Evolutionary conservation across 2,888 invertebrate genomes (phyloP), one percentile per base, ranked within the genome.

Genomic region (Tricholauxania praeusta): DNA sequence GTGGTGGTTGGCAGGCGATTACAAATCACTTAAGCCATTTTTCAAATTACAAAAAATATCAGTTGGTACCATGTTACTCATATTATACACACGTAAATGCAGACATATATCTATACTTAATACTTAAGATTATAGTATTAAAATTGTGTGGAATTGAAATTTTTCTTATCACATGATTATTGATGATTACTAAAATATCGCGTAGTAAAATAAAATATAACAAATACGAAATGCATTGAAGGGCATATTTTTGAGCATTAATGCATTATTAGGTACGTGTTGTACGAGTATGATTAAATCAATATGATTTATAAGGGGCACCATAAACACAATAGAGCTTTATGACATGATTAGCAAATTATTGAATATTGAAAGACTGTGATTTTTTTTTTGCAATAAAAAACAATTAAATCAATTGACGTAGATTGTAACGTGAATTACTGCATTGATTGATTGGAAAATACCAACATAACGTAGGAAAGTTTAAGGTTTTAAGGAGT

Each of bases 21-120:
- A 49, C 81, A 82, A 82, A 82, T 82, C 82, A 82, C 82, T 82
- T 82, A 82, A 82, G 83, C 83, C 80, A 80, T 73, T 71, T 39
- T 62, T 72, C 64, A 55, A 32, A n/a, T 17, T 53, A 60, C 67
- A 52, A n/a, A 32, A 32, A 22, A 52, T 67, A 14, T 47, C 66
- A 53, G 52, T n/a, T 12, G 55, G 55, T 14, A 55, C 55, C 48
- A 67, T 22, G 15, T 28, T 14, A 17, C 19, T 19, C 15, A 17
- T 53, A 12, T 66, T 28, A 28, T 28, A 4, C 28, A 28, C 28
- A 28, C 28, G 28, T 28, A 22, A 22, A 17, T 53, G 32, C 10
- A n/a, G n/a, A 22, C 3, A 22, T 66, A 32, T 52, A n/a, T 15
- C 3, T 32, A 32, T 67, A 55, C 19, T 67, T 63, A 19, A 57